Percentiles rank a stretch among this genome's conserved stretches.
Conservation (phyloP, 2,113 vertebrate genomes). For the Solea solea region DNA sequence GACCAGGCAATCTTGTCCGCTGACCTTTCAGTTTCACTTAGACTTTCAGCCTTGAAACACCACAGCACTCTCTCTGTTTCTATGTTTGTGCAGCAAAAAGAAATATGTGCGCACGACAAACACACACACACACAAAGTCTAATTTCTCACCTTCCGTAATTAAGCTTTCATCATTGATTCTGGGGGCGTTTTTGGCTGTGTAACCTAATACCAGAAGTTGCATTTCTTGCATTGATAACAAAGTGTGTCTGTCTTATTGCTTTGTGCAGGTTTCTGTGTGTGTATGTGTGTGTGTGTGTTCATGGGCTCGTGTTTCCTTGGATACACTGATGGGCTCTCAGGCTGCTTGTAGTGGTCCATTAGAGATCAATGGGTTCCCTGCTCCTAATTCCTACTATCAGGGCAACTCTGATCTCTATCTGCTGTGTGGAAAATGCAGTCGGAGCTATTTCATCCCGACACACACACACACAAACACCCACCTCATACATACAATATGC, state of each 20-base stretch:
- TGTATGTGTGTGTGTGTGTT: conserved; percentile 16
- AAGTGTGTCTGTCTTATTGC: conserved; percentile 57
- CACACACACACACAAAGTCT: conserved; percentile 21
- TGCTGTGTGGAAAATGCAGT: conserved; percentile 70
- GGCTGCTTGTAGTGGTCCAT: conserved; percentile 75
- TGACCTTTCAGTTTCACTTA: conserved; percentile 71
- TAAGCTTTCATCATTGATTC: conserved; percentile 79
- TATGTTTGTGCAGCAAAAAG: conserved; percentile 42
- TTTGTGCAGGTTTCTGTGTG: conserved; percentile 19
- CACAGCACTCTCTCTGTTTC: conserved; percentile 31
- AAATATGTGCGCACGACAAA: conserved; percentile 23
- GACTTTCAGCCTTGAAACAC: conserved; percentile 71
- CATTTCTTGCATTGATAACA: conserved; percentile 72
- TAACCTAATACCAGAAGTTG: conserved; percentile 68
- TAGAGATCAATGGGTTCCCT: conserved; percentile 82
- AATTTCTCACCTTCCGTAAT: conserved; percentile 71
- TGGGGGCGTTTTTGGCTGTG: conserved; percentile 63
- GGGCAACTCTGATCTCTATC: conserved; percentile 78
- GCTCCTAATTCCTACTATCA: conserved; percentile 81
- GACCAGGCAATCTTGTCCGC: conserved; percentile 53
- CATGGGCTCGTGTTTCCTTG: conserved; percentile 62
- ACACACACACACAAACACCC: conserved; percentile 24
- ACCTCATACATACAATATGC: conserved; percentile 5
- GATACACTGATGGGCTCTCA: conserved; percentile 73
- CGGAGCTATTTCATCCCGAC: conserved; percentile 60